Evolutionary conservation across 1,140 invertebrate species (phyloP).

Genomic region (Microplitis mediator): DNA sequence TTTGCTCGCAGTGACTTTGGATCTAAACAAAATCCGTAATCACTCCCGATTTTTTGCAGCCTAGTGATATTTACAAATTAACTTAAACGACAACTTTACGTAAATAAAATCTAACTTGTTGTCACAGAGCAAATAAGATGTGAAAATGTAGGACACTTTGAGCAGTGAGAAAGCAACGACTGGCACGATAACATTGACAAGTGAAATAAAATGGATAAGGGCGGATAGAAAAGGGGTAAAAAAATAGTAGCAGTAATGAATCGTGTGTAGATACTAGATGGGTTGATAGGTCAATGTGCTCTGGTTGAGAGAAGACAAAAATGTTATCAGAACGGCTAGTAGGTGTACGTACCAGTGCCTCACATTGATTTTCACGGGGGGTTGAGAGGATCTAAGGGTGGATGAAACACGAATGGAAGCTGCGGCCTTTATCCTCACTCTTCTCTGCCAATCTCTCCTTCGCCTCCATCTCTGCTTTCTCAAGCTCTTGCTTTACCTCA

Average conservation of each 20-base stretch:
- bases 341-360: slow-evolving; percentile 38
- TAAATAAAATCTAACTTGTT: neutral
- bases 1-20: too few relatives aligned
- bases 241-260: slow-evolving; percentile 1
- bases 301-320: slow-evolving; percentile 7
- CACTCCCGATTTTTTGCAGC: too few relatives aligned
- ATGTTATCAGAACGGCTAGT: slow-evolving; percentile 46
- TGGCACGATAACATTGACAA: neutral
- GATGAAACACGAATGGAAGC: slow-evolving; percentile 30
- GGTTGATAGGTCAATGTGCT: slow-evolving; percentile 7
- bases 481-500: neutral
- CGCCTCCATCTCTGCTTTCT: neutral
- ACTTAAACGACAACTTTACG: neutral
- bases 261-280: slow-evolving; percentile 9
- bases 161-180: neutral
- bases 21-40: too few relatives aligned
- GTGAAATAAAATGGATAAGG: slow-evolving; percentile 6
- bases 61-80: neutral
- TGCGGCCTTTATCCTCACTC: slow-evolving; percentile 30
- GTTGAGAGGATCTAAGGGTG: slow-evolving; percentile 40
- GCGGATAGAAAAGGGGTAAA: neutral
- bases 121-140: neutral
- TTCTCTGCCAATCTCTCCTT: neutral
- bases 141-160: neutral
- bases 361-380: slow-evolving; percentile 47